These are phyloP conservation scores for Daubentonia madagascariensis DNA, from an alignment of 2,113 vertebrate species.

Conservation along the genomic window DNA sequence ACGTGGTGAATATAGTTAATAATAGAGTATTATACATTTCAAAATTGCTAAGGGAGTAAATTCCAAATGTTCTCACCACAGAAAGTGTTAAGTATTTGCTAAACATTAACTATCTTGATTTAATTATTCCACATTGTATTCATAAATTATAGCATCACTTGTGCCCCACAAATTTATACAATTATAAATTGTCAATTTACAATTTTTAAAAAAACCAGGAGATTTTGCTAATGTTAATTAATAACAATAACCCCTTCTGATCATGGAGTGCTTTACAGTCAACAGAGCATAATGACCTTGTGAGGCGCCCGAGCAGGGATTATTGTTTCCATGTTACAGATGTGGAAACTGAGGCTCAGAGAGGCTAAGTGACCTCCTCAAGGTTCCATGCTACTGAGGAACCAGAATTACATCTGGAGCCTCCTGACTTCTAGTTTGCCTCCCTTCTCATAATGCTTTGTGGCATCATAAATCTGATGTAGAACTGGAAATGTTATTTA, in stretches of 20 bases:
- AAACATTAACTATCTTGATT: background rate
- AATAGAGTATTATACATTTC: background rate
- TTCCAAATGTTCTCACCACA: background rate
- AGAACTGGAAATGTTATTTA: background rate
- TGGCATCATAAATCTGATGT: background rate
- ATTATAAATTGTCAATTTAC: background rate
- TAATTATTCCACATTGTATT: background rate
- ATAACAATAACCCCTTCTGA: background rate
- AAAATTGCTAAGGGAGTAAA: background rate
- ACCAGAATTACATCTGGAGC: background rate
- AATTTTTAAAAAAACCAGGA: background rate
- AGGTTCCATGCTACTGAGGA: background rate
- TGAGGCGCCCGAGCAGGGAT: background rate
- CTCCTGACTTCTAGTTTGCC: background rate
- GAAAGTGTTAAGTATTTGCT: background rate
- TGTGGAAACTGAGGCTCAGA: background rate
- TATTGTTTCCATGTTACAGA: background rate
- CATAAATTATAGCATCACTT: background rate
- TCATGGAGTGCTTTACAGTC: background rate
- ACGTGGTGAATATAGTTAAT: background rate
- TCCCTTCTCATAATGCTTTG: background rate
- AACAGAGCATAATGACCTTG: background rate
- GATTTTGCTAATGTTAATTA: background rate
- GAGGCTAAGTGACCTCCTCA: background rate
- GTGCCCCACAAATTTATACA: background rate